A percentile compares a stretch with the other conserved stretches of the same genome.
Conservation (phyloP, 2,888 invertebrate genomes). For the Pterobdella sp. region DNA sequence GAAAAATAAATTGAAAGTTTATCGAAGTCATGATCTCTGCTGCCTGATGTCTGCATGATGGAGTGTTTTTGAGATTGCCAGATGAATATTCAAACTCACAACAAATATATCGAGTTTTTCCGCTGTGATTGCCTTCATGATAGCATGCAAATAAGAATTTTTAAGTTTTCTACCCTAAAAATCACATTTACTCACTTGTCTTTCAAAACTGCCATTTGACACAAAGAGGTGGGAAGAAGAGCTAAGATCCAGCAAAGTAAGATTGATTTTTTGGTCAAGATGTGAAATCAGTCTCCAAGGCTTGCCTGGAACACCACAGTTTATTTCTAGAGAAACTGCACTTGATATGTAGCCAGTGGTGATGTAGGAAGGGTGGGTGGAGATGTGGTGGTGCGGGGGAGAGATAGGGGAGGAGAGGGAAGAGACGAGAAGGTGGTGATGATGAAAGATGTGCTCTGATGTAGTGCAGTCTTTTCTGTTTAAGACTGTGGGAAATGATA, state of each 20-base stretch:
- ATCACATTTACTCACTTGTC: too few relatives aligned
- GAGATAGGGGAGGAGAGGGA: neutral
- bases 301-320: conserved; percentile 7
- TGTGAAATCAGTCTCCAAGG: neutral
- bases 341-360: neutral
- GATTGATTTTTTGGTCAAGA: neutral
- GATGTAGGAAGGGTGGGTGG: neutral
- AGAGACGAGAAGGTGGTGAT: neutral
- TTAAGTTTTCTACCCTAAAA: too few relatives aligned
- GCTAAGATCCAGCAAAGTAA: neutral
- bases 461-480: neutral
- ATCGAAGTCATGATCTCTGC: too few relatives aligned
- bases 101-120: too few relatives aligned
- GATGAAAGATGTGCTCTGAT: neutral
- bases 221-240: neutral
- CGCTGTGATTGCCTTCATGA: too few relatives aligned
- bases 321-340: neutral
- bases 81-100: too few relatives aligned
- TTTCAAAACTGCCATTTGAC: neutral
- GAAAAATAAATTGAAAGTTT: too few relatives aligned
- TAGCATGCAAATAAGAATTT: too few relatives aligned
- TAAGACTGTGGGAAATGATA: too few relatives aligned
- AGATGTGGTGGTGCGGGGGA: neutral
- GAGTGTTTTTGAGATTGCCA: too few relatives aligned
- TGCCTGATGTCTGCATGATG: too few relatives aligned